These are phyloP conservation scores for Cebidichthys violaceus DNA, from an alignment of 2,113 vertebrate species.

Conservation along the genomic window DNA sequence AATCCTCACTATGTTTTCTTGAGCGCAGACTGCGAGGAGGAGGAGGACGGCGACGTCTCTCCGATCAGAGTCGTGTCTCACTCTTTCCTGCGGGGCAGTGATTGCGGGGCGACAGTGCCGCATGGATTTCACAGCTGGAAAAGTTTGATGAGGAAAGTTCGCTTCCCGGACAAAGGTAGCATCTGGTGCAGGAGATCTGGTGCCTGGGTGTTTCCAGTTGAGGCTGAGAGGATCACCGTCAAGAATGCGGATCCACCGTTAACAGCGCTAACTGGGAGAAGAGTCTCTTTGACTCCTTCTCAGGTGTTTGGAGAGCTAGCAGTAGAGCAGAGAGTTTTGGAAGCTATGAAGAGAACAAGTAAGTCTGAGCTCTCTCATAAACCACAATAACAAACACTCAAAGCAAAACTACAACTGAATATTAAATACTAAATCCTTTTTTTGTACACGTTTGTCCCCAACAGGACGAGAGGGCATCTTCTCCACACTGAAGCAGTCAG, in stretches of 20 bases:
- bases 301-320: conserved; percentile 48
- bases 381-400: background rate
- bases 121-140: conserved; percentile 73
- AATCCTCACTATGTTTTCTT: conserved; percentile 85
- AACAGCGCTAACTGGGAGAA: conserved; percentile 7
- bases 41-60: conserved; percentile 53
- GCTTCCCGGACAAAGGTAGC: conserved; percentile 67
- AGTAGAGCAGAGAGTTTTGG: conserved; percentile 51
- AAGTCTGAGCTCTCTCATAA: conserved; percentile 60
- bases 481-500: conserved; percentile 81
- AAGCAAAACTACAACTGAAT: background rate
- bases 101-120: conserved; percentile 27
- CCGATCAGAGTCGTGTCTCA: conserved; percentile 55
- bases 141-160: conserved; percentile 62
- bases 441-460: conserved; percentile 20
- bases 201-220: conserved; percentile 55
- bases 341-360: conserved; percentile 62
- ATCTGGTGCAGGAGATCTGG: conserved; percentile 63
- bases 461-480: conserved; percentile 73
- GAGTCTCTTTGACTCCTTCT: background rate
- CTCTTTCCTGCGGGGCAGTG: conserved; percentile 2
- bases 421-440: background rate
- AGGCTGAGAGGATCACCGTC: background rate
- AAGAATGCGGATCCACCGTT: conserved; percentile 26
- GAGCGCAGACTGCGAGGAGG: conserved; percentile 51